phyloP scores from a whole-genome alignment of 1,140 invertebrate species.

The Lepeophtheirus salmonis region DNA sequence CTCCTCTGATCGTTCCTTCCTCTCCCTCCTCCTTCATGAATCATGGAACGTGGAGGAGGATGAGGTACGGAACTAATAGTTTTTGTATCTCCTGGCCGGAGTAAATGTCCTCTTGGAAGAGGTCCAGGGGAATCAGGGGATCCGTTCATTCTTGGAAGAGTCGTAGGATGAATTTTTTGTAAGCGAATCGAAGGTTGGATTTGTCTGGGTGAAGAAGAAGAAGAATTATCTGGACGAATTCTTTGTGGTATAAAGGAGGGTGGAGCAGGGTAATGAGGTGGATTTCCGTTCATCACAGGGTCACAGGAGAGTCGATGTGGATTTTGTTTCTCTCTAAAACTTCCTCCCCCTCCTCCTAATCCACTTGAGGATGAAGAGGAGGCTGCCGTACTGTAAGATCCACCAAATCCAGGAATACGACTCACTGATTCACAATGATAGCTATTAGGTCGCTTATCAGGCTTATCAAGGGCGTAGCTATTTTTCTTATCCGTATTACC shows the following conservation, averaged over 20 bases:
- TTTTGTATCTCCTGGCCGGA: background rate
- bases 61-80: background rate
- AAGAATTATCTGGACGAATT: too few relatives aligned
- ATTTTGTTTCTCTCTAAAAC: background rate
- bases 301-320: background rate
- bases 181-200: background rate
- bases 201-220: too few relatives aligned
- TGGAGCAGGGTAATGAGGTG: too few relatives aligned
- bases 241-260: too few relatives aligned
- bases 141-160: background rate
- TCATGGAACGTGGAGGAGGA: too few relatives aligned
- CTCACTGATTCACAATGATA: conserved; percentile 3
- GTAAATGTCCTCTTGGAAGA: background rate
- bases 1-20: background rate
- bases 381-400: background rate
- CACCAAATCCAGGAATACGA: background rate
- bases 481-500: too few relatives aligned
- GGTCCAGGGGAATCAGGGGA: background rate
- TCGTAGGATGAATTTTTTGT: background rate
- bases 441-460: conserved; percentile 4
- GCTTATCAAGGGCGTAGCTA: background rate
- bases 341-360: background rate
- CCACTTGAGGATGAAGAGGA: background rate
- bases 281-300: background rate
- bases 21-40: background rate